Base-by-base conservation (phyloP, 1,140 invertebrate genomes). In the Monochamus saltuarius region DNA sequence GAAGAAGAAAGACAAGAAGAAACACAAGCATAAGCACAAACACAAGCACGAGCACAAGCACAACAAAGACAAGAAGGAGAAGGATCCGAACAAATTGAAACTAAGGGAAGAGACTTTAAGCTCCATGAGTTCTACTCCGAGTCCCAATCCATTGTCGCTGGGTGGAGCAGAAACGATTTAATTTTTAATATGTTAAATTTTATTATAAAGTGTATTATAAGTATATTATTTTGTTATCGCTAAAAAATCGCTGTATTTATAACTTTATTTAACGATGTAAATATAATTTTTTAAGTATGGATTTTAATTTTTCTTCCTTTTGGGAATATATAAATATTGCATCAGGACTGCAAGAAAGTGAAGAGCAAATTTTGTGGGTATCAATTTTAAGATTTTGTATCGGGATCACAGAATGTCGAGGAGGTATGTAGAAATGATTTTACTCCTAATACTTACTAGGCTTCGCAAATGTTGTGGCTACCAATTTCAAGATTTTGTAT, bases 1-100 rank as follows among this genome's bases (percentile, higher is more conserved):
- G 71, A 90, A 92, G 75, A 90, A 91, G 69, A 90, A 92, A 68
- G 87, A 92, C 52, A 91, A 91, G 70, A 89, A 91, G 75, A 90
- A 90, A 72, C 87, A 90, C 63, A 89, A 86, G 68, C 83, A 89
- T 66, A 89, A 89, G 63, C 86, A 88, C 65, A 87, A 88, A 63
- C 88, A 90, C 74, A 86, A 87, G 67, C 87, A 85, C 72, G 83
- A 89, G 62, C 85, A 88, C 64, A 85, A 85, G 62, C 77, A 81
- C 52, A 77, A 75, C 37, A 80, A 82, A 61, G 77, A 77, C 11
- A 78, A 81, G 62, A 79, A 81, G 42, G 75, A 78, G 22, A 76
- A 76, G 52, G 78, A 81, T 59, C 77, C 78, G n/a, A 77, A 68
- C 59, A 80, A 81, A 65, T 75, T 51, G 77, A 80, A 70, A 75